Evolutionary conservation across 2,113 vertebrate genomes (phyloP).

Genomic region (Centropus bengalensis): DNA sequence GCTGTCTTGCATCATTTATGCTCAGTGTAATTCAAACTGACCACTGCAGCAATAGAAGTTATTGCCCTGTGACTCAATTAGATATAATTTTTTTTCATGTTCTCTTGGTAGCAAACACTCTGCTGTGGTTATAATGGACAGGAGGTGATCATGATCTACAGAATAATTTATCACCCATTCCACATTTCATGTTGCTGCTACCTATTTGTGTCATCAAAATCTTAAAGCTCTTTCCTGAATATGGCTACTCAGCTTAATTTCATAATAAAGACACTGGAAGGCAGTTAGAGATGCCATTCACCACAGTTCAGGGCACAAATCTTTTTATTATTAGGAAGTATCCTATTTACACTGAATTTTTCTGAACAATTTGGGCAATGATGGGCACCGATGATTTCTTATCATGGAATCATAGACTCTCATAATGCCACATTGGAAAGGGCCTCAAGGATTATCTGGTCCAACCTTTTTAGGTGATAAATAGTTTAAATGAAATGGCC

Average conservation of each 20-base stretch:
- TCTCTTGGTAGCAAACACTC: neutral
- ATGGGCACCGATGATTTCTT: neutral
- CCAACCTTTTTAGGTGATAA: too few species aligned
- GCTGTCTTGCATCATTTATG: neutral
- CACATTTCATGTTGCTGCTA: neutral
- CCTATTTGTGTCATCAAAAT: neutral
- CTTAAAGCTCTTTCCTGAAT: neutral
- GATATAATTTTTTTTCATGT: neutral
- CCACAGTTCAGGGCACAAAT: neutral
- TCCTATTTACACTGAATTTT: neutral
- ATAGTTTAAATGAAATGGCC: too few species aligned
- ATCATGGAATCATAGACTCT: too few species aligned
- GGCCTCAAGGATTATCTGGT: too few species aligned
- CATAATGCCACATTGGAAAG: too few species aligned
- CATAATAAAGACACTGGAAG: neutral
- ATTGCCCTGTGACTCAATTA: neutral
- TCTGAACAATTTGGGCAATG: neutral
- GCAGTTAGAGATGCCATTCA: neutral
- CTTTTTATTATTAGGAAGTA: neutral
- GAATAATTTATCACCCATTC: neutral
- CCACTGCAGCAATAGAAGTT: neutral
- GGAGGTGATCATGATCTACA: neutral
- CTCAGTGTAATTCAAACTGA: neutral
- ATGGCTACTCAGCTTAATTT: neutral
- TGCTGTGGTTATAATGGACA: neutral